Base-by-base conservation (phyloP, 2,888 invertebrate species). In the Gerris lacustris region DNA sequence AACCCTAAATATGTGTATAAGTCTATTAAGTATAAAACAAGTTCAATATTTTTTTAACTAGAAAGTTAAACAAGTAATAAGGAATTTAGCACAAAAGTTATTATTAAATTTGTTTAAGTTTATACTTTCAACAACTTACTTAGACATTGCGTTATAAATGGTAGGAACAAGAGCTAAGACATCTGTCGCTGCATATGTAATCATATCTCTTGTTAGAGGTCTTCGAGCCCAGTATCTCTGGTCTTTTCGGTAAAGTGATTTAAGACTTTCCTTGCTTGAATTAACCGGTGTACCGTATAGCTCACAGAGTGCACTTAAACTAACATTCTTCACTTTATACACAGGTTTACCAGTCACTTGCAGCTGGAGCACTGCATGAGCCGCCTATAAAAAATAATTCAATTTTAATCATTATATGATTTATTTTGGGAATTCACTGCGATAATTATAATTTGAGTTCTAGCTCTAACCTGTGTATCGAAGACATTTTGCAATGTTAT, bases 291-390 rank as follows among this genome's bases (percentile, higher is more conserved):
- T 92, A 78, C 90, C 90, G 80, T 95, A 94, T 74, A 89, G 84
- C 81, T 94, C 91, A 81, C 96, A 96, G 70, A 97, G 83, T 70
- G 94, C 91, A 83, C 94, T 94, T 72, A 96, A 83, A 76, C 94
- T 93, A 67, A 95, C 88, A 80, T 93, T 93, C 82, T 96, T 95
- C 69, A 94, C 93, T 83, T 96, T 96, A 79, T 95, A 93, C 69
- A 96, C 92, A 55, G 96, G 94, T 77, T 92, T 90, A 73, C 89
- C 89, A 73, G 90, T 91, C 77, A 93, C 91, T 82, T 95, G 95
- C 78, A 88, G 89, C 78, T 95, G 93, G 68, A 96, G 82, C 11
- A 96, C 90, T 70, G 95, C 92, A 81, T 96, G 94, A 64, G 95
- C 96, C 62, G 91, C 90, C 85, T 87, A 77, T 67, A 77, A 76